Evolutionary conservation across 2,797 vertebrate species (phyloP), one percentile per base, ranked within the genome.

Genomic region (Mastacembelus armatus): DNA sequence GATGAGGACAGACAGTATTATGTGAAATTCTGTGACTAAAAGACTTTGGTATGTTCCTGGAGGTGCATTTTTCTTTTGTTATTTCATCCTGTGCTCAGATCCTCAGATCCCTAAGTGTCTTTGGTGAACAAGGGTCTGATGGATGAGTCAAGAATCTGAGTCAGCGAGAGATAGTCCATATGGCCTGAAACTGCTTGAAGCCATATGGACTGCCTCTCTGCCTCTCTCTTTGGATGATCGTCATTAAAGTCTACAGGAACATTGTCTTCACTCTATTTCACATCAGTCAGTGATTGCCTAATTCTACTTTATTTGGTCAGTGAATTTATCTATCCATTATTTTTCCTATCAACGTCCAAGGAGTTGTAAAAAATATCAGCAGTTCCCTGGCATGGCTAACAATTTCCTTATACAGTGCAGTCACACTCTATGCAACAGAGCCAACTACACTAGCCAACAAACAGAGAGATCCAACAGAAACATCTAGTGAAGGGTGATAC

Each of bases 71-170:
- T 68, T 71, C 59, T 74, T 77, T 82, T 88, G 77, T 85, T 76
- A 64, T 78, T 78, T 71, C 35, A 58, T 66, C 44, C 40, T 2
- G 0, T 39, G 40, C 39, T 76, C 80, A 66, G 52, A 50, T 74
- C 69, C 40, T 10, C 15, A 60, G 64, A 73, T 82, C 77, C 58
- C 45, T 51, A 71, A 24, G 38, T 75, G 58, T 68, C 64, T 79
- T 77, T 52, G 48, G 75, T 51, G 70, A 81, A 71, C 74, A 48
- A 78, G 64, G 50, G 70, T 45, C 30, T 80, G 74, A 85, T 59
- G 58, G 73, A 80, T 89, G 88, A 92, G 58, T 90, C 86, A 89
- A 43, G 49, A 81, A 78, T 71, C 51, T 76, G 86, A 88, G 84
- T 88, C 86, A 85, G 66, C 18, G 24, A 80, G 68, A 77, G 76